A percentile compares a stretch with the other conserved stretches of the same genome.
These are phyloP conservation scores for Blennius ocellaris DNA, from an alignment of 2,113 vertebrate genomes.

Conservation along the genomic window DNA sequence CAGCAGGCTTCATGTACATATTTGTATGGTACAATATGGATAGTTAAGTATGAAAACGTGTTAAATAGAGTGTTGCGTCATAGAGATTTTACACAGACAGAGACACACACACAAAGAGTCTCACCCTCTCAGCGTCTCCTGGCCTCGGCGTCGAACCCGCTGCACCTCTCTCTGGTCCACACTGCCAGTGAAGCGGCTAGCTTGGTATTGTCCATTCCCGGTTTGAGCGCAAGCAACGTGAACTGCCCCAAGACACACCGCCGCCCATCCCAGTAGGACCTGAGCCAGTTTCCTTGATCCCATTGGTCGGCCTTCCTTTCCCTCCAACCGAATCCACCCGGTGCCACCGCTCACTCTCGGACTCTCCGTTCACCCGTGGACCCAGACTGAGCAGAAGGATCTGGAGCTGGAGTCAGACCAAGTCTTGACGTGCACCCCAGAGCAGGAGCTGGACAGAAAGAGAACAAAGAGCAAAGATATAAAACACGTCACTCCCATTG, in stretches of 20 bases:
- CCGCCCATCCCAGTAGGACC: conserved; percentile 88
- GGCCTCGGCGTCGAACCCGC: conserved; percentile 88
- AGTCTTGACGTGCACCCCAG: conserved; percentile 70
- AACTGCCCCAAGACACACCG: conserved; percentile 69
- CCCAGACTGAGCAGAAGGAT: conserved; percentile 56
- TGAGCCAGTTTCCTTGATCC: conserved; percentile 81
- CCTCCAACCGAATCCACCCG: conserved; percentile 50
- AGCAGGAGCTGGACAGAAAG: conserved; percentile 57
- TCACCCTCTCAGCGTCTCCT: conserved; percentile 90
- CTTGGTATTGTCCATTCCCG: conserved; percentile 82
- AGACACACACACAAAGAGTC: neutral
- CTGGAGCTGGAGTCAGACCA: conserved; percentile 64
- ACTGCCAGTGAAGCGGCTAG: conserved; percentile 81
- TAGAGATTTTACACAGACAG: conserved; percentile 1
- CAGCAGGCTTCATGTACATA: neutral
- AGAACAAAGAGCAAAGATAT: conserved; percentile 35
- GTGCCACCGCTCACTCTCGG: conserved; percentile 35
- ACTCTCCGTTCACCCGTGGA: conserved; percentile 31
- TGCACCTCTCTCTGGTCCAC: conserved; percentile 83
- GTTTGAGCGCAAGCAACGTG: conserved; percentile 73
- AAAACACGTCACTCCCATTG: conserved; percentile 4
- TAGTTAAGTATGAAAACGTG: neutral
- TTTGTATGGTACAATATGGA: neutral
- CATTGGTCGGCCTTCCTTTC: conserved; percentile 78
- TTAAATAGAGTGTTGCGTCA: neutral